These are phyloP conservation scores for Sarotherodon lohbergeri DNA, from an alignment of 2,113 vertebrate species.

Conservation along the genomic window DNA sequence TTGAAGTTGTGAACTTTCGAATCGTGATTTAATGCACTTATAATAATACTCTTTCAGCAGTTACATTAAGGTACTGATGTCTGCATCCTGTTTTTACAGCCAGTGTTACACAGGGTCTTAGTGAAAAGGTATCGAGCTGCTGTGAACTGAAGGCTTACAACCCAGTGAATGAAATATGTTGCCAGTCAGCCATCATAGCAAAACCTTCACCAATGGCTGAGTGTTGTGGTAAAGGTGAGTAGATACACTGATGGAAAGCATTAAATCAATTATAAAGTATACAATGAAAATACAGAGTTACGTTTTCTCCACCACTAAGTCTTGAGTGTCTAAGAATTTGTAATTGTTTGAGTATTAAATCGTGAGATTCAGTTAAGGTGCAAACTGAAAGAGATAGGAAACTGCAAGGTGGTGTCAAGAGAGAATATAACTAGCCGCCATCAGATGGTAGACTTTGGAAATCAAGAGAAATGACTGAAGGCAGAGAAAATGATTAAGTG, in stretches of 20 bases:
- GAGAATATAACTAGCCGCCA: neutral
- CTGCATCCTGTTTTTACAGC: neutral
- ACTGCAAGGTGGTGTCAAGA: neutral
- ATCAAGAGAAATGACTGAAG: neutral
- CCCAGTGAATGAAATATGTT: neutral
- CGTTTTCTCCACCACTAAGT: neutral
- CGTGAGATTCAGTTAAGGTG: neutral
- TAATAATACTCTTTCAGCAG: neutral
- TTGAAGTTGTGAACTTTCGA: neutral
- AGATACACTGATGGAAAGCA: neutral
- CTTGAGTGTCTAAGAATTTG: neutral
- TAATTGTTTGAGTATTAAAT: neutral
- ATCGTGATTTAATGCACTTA: neutral
- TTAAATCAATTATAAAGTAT: neutral
- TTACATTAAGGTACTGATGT: neutral
- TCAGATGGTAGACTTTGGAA: neutral
- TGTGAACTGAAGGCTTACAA: neutral
- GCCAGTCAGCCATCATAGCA: neutral
- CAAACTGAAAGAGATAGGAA: neutral
- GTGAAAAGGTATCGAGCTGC: neutral
- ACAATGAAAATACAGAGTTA: neutral
- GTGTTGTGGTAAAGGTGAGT: constrained; percentile 32
- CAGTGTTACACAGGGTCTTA: neutral
- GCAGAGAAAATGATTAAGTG: neutral
- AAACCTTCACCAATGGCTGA: neutral